Percentiles rank a stretch among this genome's conserved stretches.
phyloP scores from a whole-genome alignment of 1,140 invertebrate species.

The Gonatopus flavifemur region DNA sequence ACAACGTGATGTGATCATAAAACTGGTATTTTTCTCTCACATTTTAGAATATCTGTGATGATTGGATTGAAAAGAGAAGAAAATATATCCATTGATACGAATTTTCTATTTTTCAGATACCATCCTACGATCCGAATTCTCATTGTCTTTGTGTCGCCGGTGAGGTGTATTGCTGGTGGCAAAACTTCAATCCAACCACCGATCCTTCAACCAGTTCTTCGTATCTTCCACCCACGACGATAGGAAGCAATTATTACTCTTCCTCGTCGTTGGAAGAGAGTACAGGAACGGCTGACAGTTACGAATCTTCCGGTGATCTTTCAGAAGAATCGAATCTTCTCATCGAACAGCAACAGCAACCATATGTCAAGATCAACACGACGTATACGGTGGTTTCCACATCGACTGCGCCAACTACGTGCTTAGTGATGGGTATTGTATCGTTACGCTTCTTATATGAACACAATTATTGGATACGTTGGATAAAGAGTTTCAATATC shows the following conservation, averaged over 20 bases:
- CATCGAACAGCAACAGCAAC: slow-evolving; percentile 14
- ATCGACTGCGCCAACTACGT: slow-evolving; percentile 28
- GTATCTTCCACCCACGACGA: slow-evolving; percentile 30
- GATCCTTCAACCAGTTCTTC: slow-evolving; percentile 42
- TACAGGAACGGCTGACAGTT: slow-evolving; percentile 24
- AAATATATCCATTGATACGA: neutral
- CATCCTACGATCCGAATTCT: slow-evolving; percentile 63
- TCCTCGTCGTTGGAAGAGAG: slow-evolving; percentile 22
- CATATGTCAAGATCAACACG: slow-evolving; percentile 24
- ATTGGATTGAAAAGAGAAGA: neutral
- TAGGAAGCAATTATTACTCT: slow-evolving; percentile 38
- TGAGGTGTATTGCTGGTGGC: slow-evolving; percentile 76
- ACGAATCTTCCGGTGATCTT: slow-evolving; percentile 37
- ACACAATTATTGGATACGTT: no score
- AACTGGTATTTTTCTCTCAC: no score
- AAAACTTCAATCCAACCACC: slow-evolving; percentile 59
- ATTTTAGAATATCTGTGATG: no score
- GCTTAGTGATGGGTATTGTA: slow-evolving; percentile 47
- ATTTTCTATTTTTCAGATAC: slow-evolving; percentile 39
- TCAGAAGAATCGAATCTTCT: slow-evolving; percentile 21
- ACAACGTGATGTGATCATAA: no score
- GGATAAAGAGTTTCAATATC: no score
- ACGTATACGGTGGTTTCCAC: slow-evolving; percentile 22
- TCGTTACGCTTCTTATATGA: no score
- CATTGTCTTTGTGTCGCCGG: slow-evolving; percentile 72